Evolutionary conservation across 2,888 invertebrate genomes (phyloP), one percentile per base, ranked within the genome.

Genomic region (Xestia xanthographa): DNA sequence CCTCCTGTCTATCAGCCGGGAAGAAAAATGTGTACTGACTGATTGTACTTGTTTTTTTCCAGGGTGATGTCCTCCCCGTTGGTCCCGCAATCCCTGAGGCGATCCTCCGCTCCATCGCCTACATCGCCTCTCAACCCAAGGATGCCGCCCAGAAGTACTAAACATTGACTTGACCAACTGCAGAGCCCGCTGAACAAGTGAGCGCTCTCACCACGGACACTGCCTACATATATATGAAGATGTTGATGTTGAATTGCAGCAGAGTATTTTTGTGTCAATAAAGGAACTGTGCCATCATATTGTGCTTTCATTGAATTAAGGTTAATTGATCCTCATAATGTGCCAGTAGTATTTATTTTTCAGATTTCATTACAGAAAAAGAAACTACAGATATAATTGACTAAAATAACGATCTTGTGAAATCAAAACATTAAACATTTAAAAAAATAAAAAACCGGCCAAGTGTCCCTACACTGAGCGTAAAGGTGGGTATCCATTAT

Each of bases 61-160:
- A 94, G 94, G 82, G 94, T 56, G 85, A 90, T 68, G 1, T 87
- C 26, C 82, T 94, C 53, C 94, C 94, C 66, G 90, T 91, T 4
- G 90, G 79, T 2, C 96, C 94, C 14, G 88, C 86, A 12, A 80
- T 92, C 1, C 95, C 95, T 9, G 91, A 86, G 2, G 91, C 87
- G 9, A 95, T 95, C 80, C 79, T 76, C 43, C 93, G 93, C 77
- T 84, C 94, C 26, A 71, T 95, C 34, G 90, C 88, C 70, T 96
- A 93, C 91, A 91, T 90, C 79, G 90, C 85, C 0, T 81, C 86
- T 53, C 92, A 92, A 69, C 1, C 75, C 12, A 53, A 65, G 34
- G 77, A 78, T 5, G 20, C 45, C 34, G 53, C 0, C 58, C 50
- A 71, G 58, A 84, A 84, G 38, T 82, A 72, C 66, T 87, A 84